Base-by-base conservation (phyloP, 2,797 vertebrate genomes). In the Xyrichtys novacula region DNA sequence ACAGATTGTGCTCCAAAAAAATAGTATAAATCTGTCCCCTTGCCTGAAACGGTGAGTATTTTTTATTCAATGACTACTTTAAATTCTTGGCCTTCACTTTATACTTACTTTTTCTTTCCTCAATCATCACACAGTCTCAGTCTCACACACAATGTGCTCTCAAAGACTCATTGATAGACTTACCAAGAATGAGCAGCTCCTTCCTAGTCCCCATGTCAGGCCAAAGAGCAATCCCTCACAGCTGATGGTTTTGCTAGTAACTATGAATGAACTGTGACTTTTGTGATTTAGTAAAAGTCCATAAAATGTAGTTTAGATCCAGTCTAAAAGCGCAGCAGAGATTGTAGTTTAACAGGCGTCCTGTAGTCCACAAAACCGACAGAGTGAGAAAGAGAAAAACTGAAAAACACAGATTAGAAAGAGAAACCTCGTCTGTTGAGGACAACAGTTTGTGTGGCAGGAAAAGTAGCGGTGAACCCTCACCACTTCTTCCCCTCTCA, bases 161-260 rank as follows among this genome's bases (percentile, higher is more conserved):
- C 54, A 61, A 47, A 77, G 25, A 76, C 6, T 65, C 56, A 65
- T 47, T 78, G 22, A 78, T 32, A 23, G 34, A 90, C 91, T 90
- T 57, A 91, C 91, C 85, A 10, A 91, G 38, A 36, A 80, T 39
- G 53, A 91, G 59, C 7, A 91, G 63, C 34, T 53, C 54, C 56
- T 75, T 85, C 26, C 46, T 53, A 14, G 52, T 17, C 42, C 55
- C 71, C 90, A 92, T 92, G 57, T 71, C 50, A 36, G 16, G 39
- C 15, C 42, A 39, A 42, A 11, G 11, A 15, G 12, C 66, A n/a
- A 14, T 31, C 6, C 39, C 62, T 57, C 28, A 56, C 59, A 40
- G 55, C 22, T 11, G 53, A 40, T 16, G 42, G 39, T n/a, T 26
- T 59, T 23, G 53, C 25, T 48, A 59, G 4, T 40, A 34, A 14